phyloP scores from a whole-genome alignment of 2,888 invertebrate genomes.

The Acronicta psi region DNA sequence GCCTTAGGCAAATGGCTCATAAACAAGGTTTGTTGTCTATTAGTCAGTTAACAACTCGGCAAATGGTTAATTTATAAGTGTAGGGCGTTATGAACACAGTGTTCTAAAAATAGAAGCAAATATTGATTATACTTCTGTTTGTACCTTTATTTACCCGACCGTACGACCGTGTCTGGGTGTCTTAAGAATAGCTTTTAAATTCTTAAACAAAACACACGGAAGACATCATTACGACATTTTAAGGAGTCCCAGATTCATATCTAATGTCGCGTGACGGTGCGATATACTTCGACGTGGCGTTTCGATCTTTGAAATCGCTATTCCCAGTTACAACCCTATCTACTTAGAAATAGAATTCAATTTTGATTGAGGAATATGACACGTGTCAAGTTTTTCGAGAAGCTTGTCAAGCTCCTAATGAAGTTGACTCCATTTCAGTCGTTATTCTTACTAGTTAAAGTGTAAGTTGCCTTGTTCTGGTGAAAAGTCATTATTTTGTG shows the following conservation, averaged over 20 bases:
- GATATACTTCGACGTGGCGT: conserved; percentile 67
- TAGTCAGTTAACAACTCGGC: conserved; percentile 33
- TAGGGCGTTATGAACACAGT: conserved; percentile 5
- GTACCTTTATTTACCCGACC: conserved; percentile 25
- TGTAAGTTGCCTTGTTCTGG: conserved; percentile 10
- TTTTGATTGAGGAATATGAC: conserved; percentile 34
- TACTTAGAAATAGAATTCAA: conserved; percentile 42
- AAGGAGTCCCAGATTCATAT: conserved; percentile 84
- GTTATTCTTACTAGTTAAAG: conserved; percentile 4
- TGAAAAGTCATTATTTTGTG: conserved; percentile 46
- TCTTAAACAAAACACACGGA: conserved; percentile 60
- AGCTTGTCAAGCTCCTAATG: conserved; percentile 7
- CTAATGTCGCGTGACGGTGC: conserved; percentile 83
- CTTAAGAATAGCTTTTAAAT: conserved; percentile 40
- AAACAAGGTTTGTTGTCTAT: conserved; percentile 41
- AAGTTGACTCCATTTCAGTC: conserved; percentile 21
- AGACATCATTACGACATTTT: conserved; percentile 78
- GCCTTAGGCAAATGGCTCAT: conserved; percentile 6
- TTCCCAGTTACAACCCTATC: conserved; percentile 27
- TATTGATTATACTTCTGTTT: conserved; percentile 26
- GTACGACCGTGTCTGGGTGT: conserved; percentile 13
- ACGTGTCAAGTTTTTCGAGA: conserved; percentile 32
- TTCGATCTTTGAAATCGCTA: conserved; percentile 22
- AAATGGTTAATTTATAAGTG: conserved; percentile 21
- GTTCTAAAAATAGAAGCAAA: conserved; percentile 1